Conservation (phyloP, 2,797 vertebrate species). For the Enteromius argenteus region DNA sequence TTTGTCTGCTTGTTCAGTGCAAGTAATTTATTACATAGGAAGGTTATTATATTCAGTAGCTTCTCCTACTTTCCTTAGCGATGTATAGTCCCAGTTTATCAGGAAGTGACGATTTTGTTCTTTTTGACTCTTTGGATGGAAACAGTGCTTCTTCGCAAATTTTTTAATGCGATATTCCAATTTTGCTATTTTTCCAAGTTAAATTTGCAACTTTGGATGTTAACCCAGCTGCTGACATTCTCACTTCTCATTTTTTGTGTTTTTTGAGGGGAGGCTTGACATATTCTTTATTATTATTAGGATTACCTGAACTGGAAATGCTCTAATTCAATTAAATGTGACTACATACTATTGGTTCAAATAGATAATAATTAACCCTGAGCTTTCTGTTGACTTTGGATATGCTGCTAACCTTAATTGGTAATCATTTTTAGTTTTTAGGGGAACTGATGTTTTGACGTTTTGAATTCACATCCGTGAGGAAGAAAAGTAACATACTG, state of each 20-base stretch:
- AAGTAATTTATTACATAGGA: no score
- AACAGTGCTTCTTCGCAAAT: no score
- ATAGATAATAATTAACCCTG: background rate
- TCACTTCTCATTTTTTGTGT: background rate
- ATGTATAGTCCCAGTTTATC: no score
- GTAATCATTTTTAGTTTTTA: background rate
- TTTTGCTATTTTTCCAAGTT: no score
- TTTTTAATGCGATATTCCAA: no score
- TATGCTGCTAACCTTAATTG: background rate
- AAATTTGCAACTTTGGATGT: no score
- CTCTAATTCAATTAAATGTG: background rate
- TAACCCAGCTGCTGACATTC: background rate
- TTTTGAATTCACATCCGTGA: background rate
- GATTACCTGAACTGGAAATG: background rate
- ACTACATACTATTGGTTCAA: background rate
- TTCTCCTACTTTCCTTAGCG: no score
- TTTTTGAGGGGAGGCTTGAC: conserved; percentile 5
- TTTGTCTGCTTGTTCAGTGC: no score
- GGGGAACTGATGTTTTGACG: background rate
- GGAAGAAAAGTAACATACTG: background rate
- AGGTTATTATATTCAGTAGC: no score
- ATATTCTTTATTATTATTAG: background rate
- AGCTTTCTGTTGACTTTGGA: background rate
- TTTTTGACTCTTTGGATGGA: no score
- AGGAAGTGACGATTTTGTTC: no score